These are phyloP conservation scores for Argentina silus DNA, from an alignment of 2,797 vertebrate genomes.

Conservation along the genomic window DNA sequence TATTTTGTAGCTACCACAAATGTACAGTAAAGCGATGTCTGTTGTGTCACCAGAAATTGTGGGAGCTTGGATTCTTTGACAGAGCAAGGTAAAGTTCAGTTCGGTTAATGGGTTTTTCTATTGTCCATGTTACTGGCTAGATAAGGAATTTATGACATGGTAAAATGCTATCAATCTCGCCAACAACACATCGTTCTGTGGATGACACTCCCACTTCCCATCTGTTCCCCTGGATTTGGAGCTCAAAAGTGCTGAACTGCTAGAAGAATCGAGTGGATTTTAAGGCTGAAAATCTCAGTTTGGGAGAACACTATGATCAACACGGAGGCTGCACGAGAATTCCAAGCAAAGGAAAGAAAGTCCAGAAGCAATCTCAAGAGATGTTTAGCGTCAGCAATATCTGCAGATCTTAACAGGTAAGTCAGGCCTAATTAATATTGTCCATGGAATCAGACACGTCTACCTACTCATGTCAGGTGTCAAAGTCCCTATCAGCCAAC, in stretches of 20 bases:
- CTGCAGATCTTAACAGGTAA: constrained; percentile 52
- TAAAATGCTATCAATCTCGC: too few relatives aligned
- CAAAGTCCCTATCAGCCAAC: not conserved
- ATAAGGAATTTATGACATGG: too few relatives aligned
- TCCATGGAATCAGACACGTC: not conserved
- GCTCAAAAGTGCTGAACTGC: not conserved
- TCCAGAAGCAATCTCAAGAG: constrained; percentile 44
- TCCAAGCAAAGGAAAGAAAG: constrained; percentile 54
- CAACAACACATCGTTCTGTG: too few relatives aligned
- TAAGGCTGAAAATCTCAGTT: not conserved
- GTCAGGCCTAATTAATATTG: not conserved
- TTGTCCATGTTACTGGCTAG: too few relatives aligned
- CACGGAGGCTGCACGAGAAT: constrained; percentile 41
- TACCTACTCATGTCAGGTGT: not conserved
- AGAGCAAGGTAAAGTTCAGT: too few relatives aligned
- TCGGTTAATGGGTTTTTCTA: too few relatives aligned
- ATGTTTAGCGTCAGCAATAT: constrained; percentile 47
- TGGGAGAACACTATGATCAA: constrained; percentile 35
- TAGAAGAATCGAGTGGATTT: not conserved
- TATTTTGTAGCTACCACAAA: too few relatives aligned
- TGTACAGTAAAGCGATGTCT: too few relatives aligned
- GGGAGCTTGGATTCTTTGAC: too few relatives aligned
- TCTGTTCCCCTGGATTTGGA: not conserved
- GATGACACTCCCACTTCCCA: not conserved
- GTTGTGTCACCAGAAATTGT: too few relatives aligned